Evolutionary conservation across 2,888 invertebrate species (phyloP).

Genomic region (Heliconius cydno): DNA sequence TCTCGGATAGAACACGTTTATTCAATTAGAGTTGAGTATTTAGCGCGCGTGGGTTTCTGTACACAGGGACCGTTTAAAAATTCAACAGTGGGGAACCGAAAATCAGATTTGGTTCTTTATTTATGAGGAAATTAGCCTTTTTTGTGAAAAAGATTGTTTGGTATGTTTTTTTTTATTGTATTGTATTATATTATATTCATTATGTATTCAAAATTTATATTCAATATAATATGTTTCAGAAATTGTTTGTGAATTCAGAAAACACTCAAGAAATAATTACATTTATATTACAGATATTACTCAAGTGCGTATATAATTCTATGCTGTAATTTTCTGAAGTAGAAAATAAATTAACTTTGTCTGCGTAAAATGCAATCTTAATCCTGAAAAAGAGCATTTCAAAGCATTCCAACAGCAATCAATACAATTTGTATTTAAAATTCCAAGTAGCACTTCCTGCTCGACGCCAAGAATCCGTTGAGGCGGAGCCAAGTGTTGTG

Average conservation of each 20-base stretch:
- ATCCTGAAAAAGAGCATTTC: constrained; percentile 8
- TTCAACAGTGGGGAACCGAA: constrained; percentile 32
- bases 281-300: too few species aligned
- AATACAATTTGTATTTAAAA: constrained; percentile 24
- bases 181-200: background rate
- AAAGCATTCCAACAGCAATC: constrained; percentile 1
- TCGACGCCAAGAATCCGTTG: constrained; percentile 15
- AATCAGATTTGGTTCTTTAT: background rate
- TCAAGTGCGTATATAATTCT: too few species aligned
- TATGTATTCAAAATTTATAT: background rate
- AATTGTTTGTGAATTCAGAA: too few species aligned
- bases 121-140: constrained; percentile 16
- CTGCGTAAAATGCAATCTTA: background rate
- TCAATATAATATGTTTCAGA: too few species aligned
- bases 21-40: constrained; percentile 73
- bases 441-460: constrained; percentile 14
- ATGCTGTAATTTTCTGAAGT: too few species aligned
- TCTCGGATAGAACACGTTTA: constrained; percentile 69
- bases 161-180: background rate
- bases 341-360: too few species aligned
- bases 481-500: constrained; percentile 32
- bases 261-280: too few species aligned
- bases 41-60: constrained; percentile 52
- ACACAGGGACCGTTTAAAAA: constrained; percentile 48
- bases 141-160: background rate